These are phyloP conservation scores for Linyphia triangularis DNA, from an alignment of 2,888 invertebrate genomes.

Conservation along the genomic window DNA sequence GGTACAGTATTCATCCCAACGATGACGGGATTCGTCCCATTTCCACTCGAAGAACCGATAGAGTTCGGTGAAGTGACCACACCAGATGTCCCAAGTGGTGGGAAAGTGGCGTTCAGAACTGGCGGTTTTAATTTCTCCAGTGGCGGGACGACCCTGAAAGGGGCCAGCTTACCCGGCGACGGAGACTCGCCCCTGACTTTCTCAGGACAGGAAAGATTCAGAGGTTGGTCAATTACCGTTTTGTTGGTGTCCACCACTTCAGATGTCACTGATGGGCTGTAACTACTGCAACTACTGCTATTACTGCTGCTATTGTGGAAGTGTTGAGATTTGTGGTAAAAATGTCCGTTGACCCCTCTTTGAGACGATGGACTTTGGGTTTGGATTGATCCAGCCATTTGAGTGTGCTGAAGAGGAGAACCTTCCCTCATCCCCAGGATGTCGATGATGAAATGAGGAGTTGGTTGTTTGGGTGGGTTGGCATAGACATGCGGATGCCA, in stretches of 20 bases:
- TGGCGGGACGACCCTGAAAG: slow-evolving; percentile 45
- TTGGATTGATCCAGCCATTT: neutral
- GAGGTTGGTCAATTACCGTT: slow-evolving; percentile 73
- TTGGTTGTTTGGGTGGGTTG: slow-evolving; percentile 89
- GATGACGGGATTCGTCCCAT: slow-evolving; percentile 4
- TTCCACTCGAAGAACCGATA: neutral
- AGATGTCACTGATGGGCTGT: slow-evolving; percentile 41
- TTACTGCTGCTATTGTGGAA: slow-evolving; percentile 55
- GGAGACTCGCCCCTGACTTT: slow-evolving; percentile 58
- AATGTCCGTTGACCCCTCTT: slow-evolving; percentile 50
- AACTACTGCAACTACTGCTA: slow-evolving; percentile 58
- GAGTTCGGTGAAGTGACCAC: slow-evolving; percentile 1
- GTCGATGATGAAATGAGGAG: slow-evolving; percentile 92
- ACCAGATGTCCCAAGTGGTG: slow-evolving; percentile 30
- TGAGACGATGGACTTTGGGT: neutral
- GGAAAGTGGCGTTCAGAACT: slow-evolving; percentile 28
- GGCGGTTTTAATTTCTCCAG: slow-evolving; percentile 49
- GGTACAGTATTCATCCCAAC: slow-evolving; percentile 19
- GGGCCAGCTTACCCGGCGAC: slow-evolving; percentile 46
- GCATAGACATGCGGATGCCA: slow-evolving; percentile 96
- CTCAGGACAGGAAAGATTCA: slow-evolving; percentile 69
- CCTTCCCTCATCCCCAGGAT: slow-evolving; percentile 86
- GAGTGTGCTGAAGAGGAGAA: slow-evolving; percentile 32
- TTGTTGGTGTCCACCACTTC: slow-evolving; percentile 35
- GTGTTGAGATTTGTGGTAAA: slow-evolving; percentile 69